Evolutionary conservation across 2,888 invertebrate genomes (phyloP), one percentile per base, ranked within the genome.

Genomic region (Clepsis dumicolana): DNA sequence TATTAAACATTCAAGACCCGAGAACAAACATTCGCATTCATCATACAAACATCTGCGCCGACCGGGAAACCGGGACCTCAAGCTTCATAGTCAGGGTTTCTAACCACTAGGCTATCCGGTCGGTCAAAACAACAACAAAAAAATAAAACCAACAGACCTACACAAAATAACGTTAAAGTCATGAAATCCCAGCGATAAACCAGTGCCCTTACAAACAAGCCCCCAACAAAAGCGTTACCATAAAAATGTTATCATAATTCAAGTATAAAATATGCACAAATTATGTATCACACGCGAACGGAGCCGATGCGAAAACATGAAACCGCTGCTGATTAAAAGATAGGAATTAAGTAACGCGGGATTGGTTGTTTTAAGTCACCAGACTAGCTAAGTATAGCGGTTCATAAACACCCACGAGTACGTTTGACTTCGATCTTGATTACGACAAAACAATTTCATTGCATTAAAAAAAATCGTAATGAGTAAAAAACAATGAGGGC

Each of bases 181-280:
- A 21, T 12, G 18, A 60, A 59, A 48, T 4, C 4, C n/a, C 12
- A n/a, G 27, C 35, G 21, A 59, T 25, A 70, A 75, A 76, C 54
- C 72, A 73, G 72, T n/a, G 65, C 73, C 72, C 44, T 50, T 57
- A 56, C 35, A 70, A 75, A 75, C 52, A 72, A 73, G 72, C 64
- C 72, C 71, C 73, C n/a, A 73, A 74, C 71, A 21, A 71, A 76
- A 77, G 72, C 76, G 73, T 76, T 71, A 71, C 77, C 75, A 77
- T 80, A 80, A 84, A 78, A 77, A 80, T 76, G 75, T 77, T 70
- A 75, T 65, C 66, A 62, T 53, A 68, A 71, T 77, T 77, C 73
- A 72, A 77, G 74, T 79, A 79, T 83, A 81, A 86, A 84, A 84
- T 85, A 85, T 86, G 82, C 86, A 85, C 83, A 86, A 84, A 85